Conservation (phyloP, 1,140 invertebrate species). For the Galleria mellonella region DNA sequence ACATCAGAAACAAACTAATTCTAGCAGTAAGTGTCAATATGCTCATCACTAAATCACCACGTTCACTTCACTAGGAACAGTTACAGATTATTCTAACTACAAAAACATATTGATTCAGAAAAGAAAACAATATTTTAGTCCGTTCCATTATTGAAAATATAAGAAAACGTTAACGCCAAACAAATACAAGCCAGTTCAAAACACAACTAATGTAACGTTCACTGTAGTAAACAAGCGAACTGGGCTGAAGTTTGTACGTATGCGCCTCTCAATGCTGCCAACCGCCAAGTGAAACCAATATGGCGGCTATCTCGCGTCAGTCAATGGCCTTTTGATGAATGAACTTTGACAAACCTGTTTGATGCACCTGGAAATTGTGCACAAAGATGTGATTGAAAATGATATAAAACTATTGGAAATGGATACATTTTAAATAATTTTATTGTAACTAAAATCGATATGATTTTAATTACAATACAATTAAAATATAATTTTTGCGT, state of each 20-base stretch:
- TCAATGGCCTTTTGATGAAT: constrained; percentile 56
- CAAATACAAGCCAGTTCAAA: constrained; percentile 40
- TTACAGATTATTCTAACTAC: background rate
- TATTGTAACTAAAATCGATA: too few species aligned
- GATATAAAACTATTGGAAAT: too few species aligned
- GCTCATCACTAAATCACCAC: too few species aligned
- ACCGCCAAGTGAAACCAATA: too few species aligned
- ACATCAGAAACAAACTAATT: too few species aligned
- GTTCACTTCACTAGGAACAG: too few species aligned
- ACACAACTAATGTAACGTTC: constrained; percentile 53
- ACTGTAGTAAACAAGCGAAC: constrained; percentile 41
- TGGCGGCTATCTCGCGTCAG: constrained; percentile 21
- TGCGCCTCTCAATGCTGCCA: constrained; percentile 30
- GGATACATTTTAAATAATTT: too few species aligned
- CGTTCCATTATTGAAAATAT: constrained; percentile 36
- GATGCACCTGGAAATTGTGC: constrained; percentile 9
- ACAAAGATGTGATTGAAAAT: background rate
- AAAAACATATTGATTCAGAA: constrained; percentile 14
- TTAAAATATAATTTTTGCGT: too few species aligned
- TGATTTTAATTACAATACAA: too few species aligned
- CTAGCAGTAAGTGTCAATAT: too few species aligned
- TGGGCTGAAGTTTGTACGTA: constrained; percentile 39
- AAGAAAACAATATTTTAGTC: constrained; percentile 8
- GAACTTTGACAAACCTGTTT: constrained; percentile 36
- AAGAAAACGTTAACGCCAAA: constrained; percentile 19